Evolutionary conservation across 2,797 vertebrate genomes (phyloP).

Genomic region (Gorsachius magnificus): DNA sequence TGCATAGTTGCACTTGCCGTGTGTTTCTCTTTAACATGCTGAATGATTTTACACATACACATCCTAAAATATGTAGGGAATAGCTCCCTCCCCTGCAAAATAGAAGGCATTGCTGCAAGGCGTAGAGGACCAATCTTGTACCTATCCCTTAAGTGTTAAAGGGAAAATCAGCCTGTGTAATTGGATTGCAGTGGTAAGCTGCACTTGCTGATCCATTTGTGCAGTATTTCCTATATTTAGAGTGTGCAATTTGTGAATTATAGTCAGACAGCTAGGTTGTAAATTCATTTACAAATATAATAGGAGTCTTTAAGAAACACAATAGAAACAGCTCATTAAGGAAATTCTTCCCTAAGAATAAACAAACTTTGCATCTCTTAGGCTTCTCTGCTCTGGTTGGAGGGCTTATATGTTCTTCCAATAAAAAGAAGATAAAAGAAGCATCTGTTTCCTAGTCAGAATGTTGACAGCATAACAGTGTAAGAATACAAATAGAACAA

Average conservation of each 20-base stretch:
- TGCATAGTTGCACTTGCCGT: background rate
- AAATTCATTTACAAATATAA: slow-evolving; percentile 24
- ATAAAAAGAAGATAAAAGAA: background rate
- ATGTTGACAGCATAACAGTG: background rate
- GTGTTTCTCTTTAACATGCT: background rate
- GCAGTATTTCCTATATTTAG: background rate
- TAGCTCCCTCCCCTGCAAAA: slow-evolving; percentile 59
- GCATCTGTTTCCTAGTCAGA: slow-evolving; percentile 27
- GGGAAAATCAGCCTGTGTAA: background rate
- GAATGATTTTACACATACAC: background rate
- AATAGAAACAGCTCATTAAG: background rate
- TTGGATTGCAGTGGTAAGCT: background rate
- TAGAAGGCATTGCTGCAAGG: background rate
- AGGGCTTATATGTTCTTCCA: slow-evolving; percentile 8
- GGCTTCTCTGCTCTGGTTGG: background rate
- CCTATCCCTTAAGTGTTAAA: background rate
- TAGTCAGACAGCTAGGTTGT: background rate
- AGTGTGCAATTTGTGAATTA: background rate
- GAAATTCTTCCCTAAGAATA: slow-evolving; percentile 17
- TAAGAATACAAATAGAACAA: background rate
- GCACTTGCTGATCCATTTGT: background rate
- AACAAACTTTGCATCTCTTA: background rate
- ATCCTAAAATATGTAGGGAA: slow-evolving; percentile 38
- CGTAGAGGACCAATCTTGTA: background rate
- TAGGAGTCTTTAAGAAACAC: background rate